These are phyloP conservation scores for Pogonognathellus flavescens DNA, from an alignment of 1,140 invertebrate genomes.

Conservation along the genomic window DNA sequence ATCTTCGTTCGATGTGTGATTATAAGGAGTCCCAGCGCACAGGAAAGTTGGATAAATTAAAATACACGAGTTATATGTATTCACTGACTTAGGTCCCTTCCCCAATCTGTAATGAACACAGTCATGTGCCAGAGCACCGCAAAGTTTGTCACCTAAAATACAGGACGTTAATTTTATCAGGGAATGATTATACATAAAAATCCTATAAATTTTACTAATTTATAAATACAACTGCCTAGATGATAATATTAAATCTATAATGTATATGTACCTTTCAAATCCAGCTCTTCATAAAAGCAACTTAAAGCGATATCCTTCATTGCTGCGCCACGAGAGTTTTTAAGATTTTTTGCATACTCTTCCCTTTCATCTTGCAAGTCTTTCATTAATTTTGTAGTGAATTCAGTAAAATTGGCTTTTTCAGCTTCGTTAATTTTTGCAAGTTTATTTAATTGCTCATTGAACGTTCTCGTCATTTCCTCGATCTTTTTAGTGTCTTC, in stretches of 20 bases:
- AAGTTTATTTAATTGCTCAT: background rate
- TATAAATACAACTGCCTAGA: too few species aligned
- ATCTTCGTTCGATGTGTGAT: too few species aligned
- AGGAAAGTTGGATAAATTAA: too few species aligned
- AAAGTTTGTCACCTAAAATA: background rate
- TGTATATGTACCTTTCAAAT: background rate
- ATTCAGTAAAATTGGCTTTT: background rate
- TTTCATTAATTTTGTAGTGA: background rate
- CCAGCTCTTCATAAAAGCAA: background rate
- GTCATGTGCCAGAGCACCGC: background rate
- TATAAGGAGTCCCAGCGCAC: too few species aligned
- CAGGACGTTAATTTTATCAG: background rate
- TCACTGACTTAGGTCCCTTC: too few species aligned
- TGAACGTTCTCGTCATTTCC: background rate
- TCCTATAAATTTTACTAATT: too few species aligned
- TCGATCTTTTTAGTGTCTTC: background rate
- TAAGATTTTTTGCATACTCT: background rate
- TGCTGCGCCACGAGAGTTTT: background rate
- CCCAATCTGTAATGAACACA: background rate
- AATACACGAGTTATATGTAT: too few species aligned
- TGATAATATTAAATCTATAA: too few species aligned
- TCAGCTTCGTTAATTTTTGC: background rate
- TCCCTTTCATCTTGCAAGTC: background rate
- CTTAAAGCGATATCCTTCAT: background rate
- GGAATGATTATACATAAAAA: background rate